Evolutionary conservation across 2,888 invertebrate genomes (phyloP).

Genomic region (Hoplodrina blanda): DNA sequence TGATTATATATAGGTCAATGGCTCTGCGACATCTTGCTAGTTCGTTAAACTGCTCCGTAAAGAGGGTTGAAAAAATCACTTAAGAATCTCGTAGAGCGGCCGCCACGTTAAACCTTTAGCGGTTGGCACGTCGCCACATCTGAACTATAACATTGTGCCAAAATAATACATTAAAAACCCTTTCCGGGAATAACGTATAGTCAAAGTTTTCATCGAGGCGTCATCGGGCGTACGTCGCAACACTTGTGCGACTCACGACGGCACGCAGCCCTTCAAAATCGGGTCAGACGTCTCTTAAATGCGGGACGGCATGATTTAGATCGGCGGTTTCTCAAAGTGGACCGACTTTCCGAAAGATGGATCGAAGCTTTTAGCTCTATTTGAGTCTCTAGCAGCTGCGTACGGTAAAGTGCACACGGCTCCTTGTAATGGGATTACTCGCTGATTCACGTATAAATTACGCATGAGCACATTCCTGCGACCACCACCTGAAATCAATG

Average conservation of each 20-base stretch:
- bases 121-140: slow-evolving; percentile 83
- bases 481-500: slow-evolving; percentile 70
- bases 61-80: slow-evolving; percentile 86
- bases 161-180: slow-evolving; percentile 88
- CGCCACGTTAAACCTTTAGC: slow-evolving; percentile 86
- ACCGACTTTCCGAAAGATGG: slow-evolving; percentile 85
- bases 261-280: slow-evolving; percentile 78
- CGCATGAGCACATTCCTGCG: slow-evolving; percentile 72
- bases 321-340: slow-evolving; percentile 84
- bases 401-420: slow-evolving; percentile 76
- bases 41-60: slow-evolving; percentile 83
- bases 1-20: slow-evolving; percentile 85
- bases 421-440: slow-evolving; percentile 77
- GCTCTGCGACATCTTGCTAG: slow-evolving; percentile 85
- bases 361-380: slow-evolving; percentile 88
- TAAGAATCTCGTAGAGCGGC: slow-evolving; percentile 81
- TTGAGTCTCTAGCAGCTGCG: slow-evolving; percentile 80
- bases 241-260: slow-evolving; percentile 67
- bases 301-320: slow-evolving; percentile 81
- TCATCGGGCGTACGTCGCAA: slow-evolving; percentile 70
- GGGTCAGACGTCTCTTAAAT: slow-evolving; percentile 80
- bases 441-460: slow-evolving; percentile 78
- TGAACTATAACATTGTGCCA: slow-evolving; percentile 83
- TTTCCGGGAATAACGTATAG: slow-evolving; percentile 81
- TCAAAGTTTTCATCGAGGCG: slow-evolving; percentile 77